Conservation (phyloP, 1,140 invertebrate species). For the Periplaneta americana region DNA sequence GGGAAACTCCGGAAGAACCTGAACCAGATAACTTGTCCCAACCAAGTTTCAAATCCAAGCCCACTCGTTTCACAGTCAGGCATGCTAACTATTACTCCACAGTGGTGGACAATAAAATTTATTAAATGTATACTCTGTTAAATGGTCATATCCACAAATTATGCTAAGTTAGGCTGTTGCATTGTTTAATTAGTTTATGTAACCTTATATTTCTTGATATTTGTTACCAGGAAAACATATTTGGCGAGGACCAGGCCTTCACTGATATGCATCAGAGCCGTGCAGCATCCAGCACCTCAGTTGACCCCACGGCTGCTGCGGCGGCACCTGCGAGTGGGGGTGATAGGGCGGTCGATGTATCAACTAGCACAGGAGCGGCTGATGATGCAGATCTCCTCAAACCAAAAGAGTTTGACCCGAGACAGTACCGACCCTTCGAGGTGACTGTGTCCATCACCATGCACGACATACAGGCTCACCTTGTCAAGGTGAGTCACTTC, state of each 20-base stretch:
- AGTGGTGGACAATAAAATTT: no score
- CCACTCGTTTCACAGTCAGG: no score
- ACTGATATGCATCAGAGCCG: slow-evolving; percentile 78
- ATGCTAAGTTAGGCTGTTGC: not conserved
- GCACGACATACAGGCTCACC: slow-evolving; percentile 91
- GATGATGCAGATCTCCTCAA: slow-evolving; percentile 42
- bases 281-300: not conserved
- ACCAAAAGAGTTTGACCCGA: slow-evolving; percentile 68
- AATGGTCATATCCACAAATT: not conserved
- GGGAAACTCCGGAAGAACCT: no score
- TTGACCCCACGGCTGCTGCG: not conserved
- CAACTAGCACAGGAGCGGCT: not conserved
- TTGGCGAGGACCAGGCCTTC: slow-evolving; percentile 91
- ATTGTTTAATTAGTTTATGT: not conserved
- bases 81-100: no score
- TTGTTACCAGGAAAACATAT: slow-evolving; percentile 76
- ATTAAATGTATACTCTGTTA: no score
- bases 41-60: no score
- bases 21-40: no score
- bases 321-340: slow-evolving; percentile 1
- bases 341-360: not conserved
- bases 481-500: slow-evolving; percentile 69
- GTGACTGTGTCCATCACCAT: slow-evolving; percentile 91
- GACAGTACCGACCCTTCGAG: slow-evolving; percentile 81
- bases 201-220: not conserved